phyloP scores from a whole-genome alignment of 2,888 invertebrate genomes.

The Eilema griseolum region DNA sequence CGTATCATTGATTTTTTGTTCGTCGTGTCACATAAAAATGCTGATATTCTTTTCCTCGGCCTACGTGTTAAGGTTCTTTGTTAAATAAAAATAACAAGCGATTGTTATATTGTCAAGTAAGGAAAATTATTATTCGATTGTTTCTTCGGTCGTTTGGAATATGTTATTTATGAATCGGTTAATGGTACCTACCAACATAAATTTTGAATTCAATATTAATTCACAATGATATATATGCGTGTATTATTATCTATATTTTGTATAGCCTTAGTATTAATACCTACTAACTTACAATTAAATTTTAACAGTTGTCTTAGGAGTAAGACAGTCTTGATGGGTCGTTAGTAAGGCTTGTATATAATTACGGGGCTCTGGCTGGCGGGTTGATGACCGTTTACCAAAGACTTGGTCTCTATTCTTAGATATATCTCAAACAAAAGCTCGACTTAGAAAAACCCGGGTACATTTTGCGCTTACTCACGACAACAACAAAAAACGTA shows the following conservation, averaged over 20 bases:
- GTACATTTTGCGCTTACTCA: conserved; percentile 79
- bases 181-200: conserved; percentile 11
- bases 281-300: conserved; percentile 54
- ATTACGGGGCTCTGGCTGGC: conserved; percentile 66
- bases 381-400: conserved; percentile 78
- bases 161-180: conserved; percentile 37
- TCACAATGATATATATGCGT: background rate
- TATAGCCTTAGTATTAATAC: conserved; percentile 40
- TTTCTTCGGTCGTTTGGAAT: conserved; percentile 38
- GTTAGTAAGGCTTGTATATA: conserved; percentile 73
- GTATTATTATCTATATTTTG: conserved; percentile 8
- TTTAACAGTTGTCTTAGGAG: conserved; percentile 51
- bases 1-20: conserved; percentile 78
- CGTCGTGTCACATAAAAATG: conserved; percentile 74
- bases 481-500: conserved; percentile 63
- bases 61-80: conserved; percentile 48
- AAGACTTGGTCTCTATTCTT: conserved; percentile 74
- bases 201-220: background rate
- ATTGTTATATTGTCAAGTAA: conserved; percentile 49
- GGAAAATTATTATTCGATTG: conserved; percentile 48
- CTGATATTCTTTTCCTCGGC: conserved; percentile 27
- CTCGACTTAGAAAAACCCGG: conserved; percentile 62
- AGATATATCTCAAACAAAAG: conserved; percentile 83
- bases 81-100: conserved; percentile 51
- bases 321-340: conserved; percentile 62